Percentiles rank a stretch among this genome's conserved stretches.
Evolutionary conservation across 2,888 invertebrate species (phyloP).

Genomic region (Dynastes tityus): DNA sequence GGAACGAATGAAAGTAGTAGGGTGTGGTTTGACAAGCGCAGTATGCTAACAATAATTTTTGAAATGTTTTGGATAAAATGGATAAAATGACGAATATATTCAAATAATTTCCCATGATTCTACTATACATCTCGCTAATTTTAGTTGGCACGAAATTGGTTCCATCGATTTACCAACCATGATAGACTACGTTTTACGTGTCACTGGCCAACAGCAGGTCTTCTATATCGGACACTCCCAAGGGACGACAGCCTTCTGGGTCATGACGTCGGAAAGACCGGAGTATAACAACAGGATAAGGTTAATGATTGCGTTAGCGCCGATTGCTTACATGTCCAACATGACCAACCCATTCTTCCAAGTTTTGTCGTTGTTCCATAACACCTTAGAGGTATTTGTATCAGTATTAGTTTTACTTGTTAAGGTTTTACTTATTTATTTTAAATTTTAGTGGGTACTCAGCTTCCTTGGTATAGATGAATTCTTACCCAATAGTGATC

Average conservation of each 20-base stretch:
- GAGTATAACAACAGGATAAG: conserved; percentile 79
- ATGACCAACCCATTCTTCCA: conserved; percentile 45
- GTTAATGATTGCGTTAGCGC: conserved; percentile 78
- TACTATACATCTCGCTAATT: neutral
- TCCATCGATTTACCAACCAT: conserved; percentile 84
- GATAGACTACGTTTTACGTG: conserved; percentile 79
- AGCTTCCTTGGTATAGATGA: conserved; percentile 38
- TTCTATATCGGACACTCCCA: conserved; percentile 88
- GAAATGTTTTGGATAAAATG: neutral
- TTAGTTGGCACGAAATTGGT: conserved; percentile 84
- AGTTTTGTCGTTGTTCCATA: conserved; percentile 3
- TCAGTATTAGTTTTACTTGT: too few species aligned
- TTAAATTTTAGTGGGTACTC: conserved; percentile 5
- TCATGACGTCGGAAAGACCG: conserved; percentile 77
- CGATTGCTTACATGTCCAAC: conserved; percentile 61
- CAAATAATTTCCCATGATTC: too few species aligned
- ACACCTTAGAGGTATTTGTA: conserved; percentile 19
- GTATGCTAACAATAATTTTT: neutral
- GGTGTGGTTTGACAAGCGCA: too few species aligned
- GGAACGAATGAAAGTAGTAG: too few species aligned
- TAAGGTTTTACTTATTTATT: neutral
- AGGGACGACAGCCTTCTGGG: conserved; percentile 80
- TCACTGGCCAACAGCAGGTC: conserved; percentile 75
- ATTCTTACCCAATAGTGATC: conserved; percentile 37
- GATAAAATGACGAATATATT: too few species aligned